Base-by-base conservation (phyloP, 2,888 invertebrate genomes). In the Papilio protenor region DNA sequence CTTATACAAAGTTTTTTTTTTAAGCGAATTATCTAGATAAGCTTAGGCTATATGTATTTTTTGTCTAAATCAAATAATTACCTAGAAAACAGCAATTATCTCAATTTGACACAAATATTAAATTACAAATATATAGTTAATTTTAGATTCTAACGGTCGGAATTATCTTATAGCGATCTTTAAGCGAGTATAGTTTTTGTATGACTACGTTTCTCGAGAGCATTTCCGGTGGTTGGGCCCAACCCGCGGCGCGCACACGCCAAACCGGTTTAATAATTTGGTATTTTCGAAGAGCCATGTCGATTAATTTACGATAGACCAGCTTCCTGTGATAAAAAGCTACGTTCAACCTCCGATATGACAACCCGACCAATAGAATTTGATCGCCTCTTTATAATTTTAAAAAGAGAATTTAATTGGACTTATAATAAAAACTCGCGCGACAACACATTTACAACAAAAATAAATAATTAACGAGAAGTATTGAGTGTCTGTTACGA, bases 231-330 rank as follows among this genome's bases (percentile, higher is more conserved):
- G 80, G 80, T 76, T 75, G 78, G 79, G 73, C 76, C 77, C 71
- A 76, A 55, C 79, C 76, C 73, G 78, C 59, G 27, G 23, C 27
- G 61, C 82, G 81, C 83, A 92, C 93, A 93, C 90, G 93, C 93
- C 91, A 91, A 92, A 93, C 93, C 92, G 90, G 93, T 92, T 86
- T 81, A 81, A 84, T 85, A 87, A 86, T 88, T 90, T 87, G 87
- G 87, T 88, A 88, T 90, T 87, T 88, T 87, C 87, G 84, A 87
- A 89, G 86, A 89, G 84, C 85, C 87, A 87, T 85, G 87, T 88
- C 88, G 87, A 89, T 89, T 90, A 89, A 89, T 92, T 92, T 91
- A 92, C 90, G 88, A 84, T 82, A 87, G 88, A 88, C 88, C 85
- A 85, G 87, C 89, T 92, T 92, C 90, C 91, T 91, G 91, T 90